These are phyloP conservation scores for Vipera latastei DNA, from an alignment of 2,797 vertebrate species.

Conservation along the genomic window DNA sequence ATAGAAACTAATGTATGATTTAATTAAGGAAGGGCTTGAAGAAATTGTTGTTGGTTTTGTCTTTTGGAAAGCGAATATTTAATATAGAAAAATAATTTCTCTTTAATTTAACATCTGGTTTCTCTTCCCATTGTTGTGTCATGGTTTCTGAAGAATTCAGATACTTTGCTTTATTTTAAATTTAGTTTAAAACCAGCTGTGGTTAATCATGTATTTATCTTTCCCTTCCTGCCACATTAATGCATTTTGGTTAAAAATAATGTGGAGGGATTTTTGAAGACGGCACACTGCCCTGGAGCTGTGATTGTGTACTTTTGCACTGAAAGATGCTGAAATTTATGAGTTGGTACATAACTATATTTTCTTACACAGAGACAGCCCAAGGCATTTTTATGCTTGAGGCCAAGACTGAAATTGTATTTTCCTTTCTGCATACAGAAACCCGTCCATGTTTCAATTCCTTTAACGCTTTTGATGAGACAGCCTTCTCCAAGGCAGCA, in stretches of 20 bases:
- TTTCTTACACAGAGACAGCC: not conserved
- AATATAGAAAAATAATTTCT: not conserved
- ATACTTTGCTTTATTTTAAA: not conserved
- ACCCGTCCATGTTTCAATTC: not conserved
- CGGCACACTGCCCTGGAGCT: not conserved
- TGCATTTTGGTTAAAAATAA: not conserved
- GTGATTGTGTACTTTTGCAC: not conserved
- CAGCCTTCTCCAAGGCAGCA: not conserved
- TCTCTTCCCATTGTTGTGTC: not conserved
- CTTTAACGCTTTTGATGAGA: not conserved
- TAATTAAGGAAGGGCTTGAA: not conserved
- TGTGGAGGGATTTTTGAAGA: not conserved
- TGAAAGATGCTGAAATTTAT: not conserved
- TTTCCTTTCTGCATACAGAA: not conserved
- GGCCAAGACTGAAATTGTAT: not conserved
- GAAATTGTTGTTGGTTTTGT: conserved; percentile 14
- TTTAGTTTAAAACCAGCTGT: not conserved
- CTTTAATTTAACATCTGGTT: not conserved
- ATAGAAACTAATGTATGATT: not conserved
- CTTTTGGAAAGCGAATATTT: conserved; percentile 6
- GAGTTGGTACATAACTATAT: not conserved
- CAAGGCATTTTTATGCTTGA: not conserved
- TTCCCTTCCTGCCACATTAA: not conserved
- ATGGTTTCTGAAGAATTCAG: not conserved
- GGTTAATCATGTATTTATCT: not conserved